These are phyloP conservation scores for Ascaphus truei DNA, from an alignment of 2,113 vertebrate genomes.

Conservation along the genomic window DNA sequence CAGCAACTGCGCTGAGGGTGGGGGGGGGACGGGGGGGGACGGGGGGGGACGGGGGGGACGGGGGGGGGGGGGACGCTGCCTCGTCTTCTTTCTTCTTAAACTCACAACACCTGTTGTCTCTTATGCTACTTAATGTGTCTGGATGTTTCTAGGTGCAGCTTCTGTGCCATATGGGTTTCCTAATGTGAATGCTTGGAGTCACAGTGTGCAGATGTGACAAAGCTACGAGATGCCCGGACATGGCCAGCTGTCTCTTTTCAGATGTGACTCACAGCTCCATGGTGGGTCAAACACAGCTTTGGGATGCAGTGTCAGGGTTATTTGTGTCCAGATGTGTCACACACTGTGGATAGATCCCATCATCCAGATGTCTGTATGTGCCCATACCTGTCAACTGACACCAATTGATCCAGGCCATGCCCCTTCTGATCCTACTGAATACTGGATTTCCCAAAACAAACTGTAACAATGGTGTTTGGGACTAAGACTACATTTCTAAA, in stretches of 20 bases:
- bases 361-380: background rate
- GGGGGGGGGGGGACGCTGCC: background rate
- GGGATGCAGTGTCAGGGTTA: background rate
- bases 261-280: background rate
- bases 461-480: too few relatives aligned
- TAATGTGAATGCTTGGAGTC: background rate
- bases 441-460: too few relatives aligned
- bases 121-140: constrained; percentile 1
- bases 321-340: background rate
- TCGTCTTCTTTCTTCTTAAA: constrained; percentile 13
- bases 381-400: background rate
- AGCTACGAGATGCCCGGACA: background rate
- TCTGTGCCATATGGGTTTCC: background rate
- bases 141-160: background rate
- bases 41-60: background rate
- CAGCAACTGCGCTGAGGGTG: background rate
- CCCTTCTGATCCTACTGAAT: background rate
- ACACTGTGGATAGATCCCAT: background rate
- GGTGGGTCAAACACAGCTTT: background rate
- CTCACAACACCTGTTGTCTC: constrained; percentile 31
- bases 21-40: background rate
- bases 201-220: background rate
- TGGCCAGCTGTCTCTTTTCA: background rate
- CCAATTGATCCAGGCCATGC: background rate
- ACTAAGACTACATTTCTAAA: too few relatives aligned